Evolutionary conservation across 2,113 vertebrate species (phyloP), one percentile per base, ranked within the genome.

Genomic region (Hypocryptadius cinnamomeus): DNA sequence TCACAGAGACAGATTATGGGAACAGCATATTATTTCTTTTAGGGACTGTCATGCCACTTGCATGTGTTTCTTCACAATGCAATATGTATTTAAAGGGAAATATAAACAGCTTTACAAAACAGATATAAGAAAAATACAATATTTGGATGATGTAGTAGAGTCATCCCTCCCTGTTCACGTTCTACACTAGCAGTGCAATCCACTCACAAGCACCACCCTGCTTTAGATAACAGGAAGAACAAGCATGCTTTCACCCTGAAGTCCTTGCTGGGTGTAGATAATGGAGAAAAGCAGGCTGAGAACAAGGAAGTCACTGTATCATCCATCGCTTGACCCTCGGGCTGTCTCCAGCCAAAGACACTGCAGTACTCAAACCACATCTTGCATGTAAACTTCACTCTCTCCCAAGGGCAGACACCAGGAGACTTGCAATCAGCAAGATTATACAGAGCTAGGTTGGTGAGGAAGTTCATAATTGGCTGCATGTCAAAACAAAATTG

Each of bases 121-220:
- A 69, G 45, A 15, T 8, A 31, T 6, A 40, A 39, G 24, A 11
- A 74, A 74, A 78, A 60, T 8, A 15, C 6, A 72, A 10, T 16
- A 71, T 37, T 21, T 74, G 40, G 40, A 33, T 4, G 0, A 56
- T 9, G 17, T 1, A 63, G 51, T 3, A 48, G 33, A 78, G 33
- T 37, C 47, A 65, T 19, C 23, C 5, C 0, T 0, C 2, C 2
- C 14, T 78, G 44, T 37, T 50, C 1, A 0, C 20, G 30, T 37
- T 42, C 27, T 51, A 51, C 10, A 19, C 6, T 7, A 35, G 30
- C 30, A 86, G 15, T 6, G 6, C 42, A 45, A 53, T 21, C 28
- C 28, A 35, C 35, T 37, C 11, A 13, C 2, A 35, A 13, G 11
- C 10, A 59, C 10, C 22, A 40, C 35, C 24, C 15, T n/a, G 10